A percentile compares a stretch with the other conserved stretches of the same genome.
Evolutionary conservation across 2,888 invertebrate genomes (phyloP).

Genomic region (Nematopogon swammerdamellus): DNA sequence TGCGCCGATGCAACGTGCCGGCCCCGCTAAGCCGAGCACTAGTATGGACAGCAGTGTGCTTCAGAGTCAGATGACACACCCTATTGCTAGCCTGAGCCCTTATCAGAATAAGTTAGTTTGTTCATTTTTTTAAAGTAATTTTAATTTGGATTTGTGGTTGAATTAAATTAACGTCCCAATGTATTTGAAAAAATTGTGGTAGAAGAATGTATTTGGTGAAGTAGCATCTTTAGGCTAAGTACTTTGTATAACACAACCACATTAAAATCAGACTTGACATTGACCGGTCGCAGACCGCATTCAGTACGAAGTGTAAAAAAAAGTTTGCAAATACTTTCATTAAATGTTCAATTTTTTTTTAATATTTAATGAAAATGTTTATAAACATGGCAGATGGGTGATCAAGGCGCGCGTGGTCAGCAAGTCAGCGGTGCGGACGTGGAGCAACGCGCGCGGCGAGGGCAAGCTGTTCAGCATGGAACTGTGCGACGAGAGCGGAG

Average conservation of each 20-base stretch:
- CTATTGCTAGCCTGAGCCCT: conserved; percentile 85
- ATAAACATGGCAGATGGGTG: conserved; percentile 73
- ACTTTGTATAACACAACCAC: too few relatives aligned
- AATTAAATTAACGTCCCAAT: too few relatives aligned
- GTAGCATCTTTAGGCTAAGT: too few relatives aligned
- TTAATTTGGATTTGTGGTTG: too few relatives aligned
- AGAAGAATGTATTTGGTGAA: too few relatives aligned
- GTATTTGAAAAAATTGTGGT: too few relatives aligned
- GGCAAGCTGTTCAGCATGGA: conserved; percentile 93
- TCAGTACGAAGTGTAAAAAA: too few relatives aligned
- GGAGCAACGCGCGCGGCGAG: conserved; percentile 90
- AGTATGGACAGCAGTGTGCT: conserved; percentile 38
- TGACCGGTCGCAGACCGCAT: not conserved
- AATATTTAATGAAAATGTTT: too few relatives aligned
- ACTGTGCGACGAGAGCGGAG: conserved; percentile 90
- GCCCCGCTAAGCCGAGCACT: conserved; percentile 16
- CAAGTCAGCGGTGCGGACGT: conserved; percentile 78
- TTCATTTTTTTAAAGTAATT: not conserved
- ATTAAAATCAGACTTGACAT: too few relatives aligned
- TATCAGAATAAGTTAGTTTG: conserved; percentile 81
- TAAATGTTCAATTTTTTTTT: too few relatives aligned
- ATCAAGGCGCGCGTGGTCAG: conserved; percentile 85
- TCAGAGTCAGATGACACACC: conserved; percentile 59
- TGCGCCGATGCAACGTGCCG: conserved; percentile 14
- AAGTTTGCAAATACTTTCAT: too few relatives aligned